Percentiles rank a stretch among this genome's conserved stretches.
phyloP scores from a whole-genome alignment of 2,888 invertebrate species.

The Aradus depressus region DNA sequence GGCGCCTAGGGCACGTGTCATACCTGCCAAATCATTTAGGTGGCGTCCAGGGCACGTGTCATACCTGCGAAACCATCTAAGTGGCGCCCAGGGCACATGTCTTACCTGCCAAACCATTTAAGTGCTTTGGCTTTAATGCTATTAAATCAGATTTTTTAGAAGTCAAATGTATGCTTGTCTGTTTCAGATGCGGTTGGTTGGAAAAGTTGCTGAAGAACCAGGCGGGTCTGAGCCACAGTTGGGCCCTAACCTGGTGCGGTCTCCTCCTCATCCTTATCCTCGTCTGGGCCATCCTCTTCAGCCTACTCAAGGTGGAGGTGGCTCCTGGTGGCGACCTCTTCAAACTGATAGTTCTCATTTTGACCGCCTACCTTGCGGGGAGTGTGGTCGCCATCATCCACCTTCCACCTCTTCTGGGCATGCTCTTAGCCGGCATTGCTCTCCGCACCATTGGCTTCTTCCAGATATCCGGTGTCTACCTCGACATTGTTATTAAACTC shows the following conservation, averaged over 20 bases:
- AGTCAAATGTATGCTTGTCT: no score
- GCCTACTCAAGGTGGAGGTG: conserved; percentile 28
- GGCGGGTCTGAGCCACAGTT: conserved; percentile 19
- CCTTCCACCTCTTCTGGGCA: conserved; percentile 49
- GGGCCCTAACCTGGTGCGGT: conserved; percentile 24
- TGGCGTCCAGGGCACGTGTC: no score
- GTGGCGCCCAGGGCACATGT: no score
- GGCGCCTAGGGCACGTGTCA: no score
- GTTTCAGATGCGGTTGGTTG: conserved; percentile 14
- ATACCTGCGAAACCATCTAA: no score
- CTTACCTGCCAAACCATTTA: no score
- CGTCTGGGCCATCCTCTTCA: conserved; percentile 29
- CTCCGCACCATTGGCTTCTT: conserved; percentile 42
- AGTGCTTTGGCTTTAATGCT: no score
- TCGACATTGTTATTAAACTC: conserved; percentile 40
- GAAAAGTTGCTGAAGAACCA: conserved; percentile 19
- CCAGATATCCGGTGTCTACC: conserved; percentile 39
- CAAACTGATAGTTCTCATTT: conserved; percentile 29
- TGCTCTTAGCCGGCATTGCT: conserved; percentile 49
- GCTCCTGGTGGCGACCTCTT: conserved; percentile 31
- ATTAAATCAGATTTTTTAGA: no score
- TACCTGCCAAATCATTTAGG: no score
- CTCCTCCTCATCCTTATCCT: conserved; percentile 24
- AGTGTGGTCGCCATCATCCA: conserved; percentile 24
- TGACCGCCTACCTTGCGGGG: conserved; percentile 30